Conservation (phyloP, 2,113 vertebrate species). For the Mellivora capensis region DNA sequence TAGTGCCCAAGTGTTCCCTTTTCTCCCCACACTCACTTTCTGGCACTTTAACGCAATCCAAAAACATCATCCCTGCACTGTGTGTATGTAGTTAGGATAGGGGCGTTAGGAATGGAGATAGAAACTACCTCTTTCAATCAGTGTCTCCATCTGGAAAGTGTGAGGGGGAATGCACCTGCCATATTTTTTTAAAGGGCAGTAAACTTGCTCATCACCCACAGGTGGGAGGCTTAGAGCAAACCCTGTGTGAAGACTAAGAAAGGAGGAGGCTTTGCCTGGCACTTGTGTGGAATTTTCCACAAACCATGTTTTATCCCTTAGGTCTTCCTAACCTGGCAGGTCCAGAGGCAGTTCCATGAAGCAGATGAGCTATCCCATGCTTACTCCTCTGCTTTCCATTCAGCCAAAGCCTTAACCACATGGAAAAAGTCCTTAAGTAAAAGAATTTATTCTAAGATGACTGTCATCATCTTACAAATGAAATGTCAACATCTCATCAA, state of each 20-base stretch:
- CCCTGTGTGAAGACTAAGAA: neutral
- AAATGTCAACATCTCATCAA: neutral
- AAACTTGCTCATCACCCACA: neutral
- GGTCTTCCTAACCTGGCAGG: neutral
- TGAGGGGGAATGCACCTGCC: neutral
- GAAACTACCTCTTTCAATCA: neutral
- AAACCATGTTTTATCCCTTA: neutral
- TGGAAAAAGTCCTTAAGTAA: neutral
- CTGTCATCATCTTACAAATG: neutral
- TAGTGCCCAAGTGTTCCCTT: neutral
- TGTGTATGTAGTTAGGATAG: neutral
- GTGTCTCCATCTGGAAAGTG: neutral
- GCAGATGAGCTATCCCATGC: neutral
- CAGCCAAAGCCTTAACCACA: neutral
- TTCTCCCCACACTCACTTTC: neutral
- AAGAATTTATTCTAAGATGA: neutral
- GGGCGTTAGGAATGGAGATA: neutral
- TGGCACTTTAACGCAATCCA: neutral
- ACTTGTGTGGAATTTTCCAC: neutral
- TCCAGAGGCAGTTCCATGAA: neutral
- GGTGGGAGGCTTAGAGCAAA: neutral
- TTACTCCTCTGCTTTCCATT: neutral
- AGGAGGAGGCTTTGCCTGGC: neutral
- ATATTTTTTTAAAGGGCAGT: neutral
- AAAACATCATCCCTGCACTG: neutral